Evolutionary conservation across 2,113 vertebrate genomes (phyloP).

Genomic region (Sceloporus tristichus): DNA sequence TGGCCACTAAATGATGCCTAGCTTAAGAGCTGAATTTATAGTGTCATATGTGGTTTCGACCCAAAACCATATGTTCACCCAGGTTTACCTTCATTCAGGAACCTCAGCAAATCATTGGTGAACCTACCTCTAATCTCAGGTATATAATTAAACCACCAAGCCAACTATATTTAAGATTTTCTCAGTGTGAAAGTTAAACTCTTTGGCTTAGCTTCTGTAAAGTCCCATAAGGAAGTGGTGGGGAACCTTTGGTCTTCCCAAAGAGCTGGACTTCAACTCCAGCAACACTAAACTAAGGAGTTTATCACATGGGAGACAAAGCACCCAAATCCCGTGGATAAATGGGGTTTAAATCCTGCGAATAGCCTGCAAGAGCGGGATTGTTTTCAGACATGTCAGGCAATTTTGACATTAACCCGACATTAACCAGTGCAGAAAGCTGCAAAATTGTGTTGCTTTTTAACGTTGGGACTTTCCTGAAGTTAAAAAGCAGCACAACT

Average conservation of each 20-base stretch:
- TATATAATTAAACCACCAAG: not conserved
- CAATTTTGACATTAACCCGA: too few relatives aligned
- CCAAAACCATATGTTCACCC: slow-evolving; percentile 33
- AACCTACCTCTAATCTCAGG: rapidly evolving
- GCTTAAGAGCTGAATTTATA: slow-evolving; percentile 23
- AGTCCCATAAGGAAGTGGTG: not conserved
- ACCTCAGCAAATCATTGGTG: slow-evolving; percentile 28
- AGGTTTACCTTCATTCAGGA: slow-evolving; percentile 21
- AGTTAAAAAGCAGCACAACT: too few relatives aligned
- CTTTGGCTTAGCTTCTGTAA: not conserved
- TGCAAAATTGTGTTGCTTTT: too few relatives aligned
- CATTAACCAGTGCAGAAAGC: too few relatives aligned
- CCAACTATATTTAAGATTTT: slow-evolving; percentile 24
- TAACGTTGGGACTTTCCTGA: too few relatives aligned
- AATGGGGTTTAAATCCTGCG: too few relatives aligned
- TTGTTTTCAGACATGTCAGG: too few relatives aligned
- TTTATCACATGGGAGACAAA: too few relatives aligned
- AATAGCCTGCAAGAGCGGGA: too few relatives aligned
- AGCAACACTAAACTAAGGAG: not conserved
- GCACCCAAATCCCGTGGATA: too few relatives aligned
- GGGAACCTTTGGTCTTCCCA: not conserved
- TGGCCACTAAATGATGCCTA: not conserved
- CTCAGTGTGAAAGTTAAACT: not conserved
- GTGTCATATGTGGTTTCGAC: slow-evolving; percentile 24
- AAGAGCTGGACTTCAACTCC: not conserved